A percentile compares a stretch with the other conserved stretches of the same genome.
phyloP scores from a whole-genome alignment of 2,888 invertebrate species.

The Podabrus alpinus region DNA sequence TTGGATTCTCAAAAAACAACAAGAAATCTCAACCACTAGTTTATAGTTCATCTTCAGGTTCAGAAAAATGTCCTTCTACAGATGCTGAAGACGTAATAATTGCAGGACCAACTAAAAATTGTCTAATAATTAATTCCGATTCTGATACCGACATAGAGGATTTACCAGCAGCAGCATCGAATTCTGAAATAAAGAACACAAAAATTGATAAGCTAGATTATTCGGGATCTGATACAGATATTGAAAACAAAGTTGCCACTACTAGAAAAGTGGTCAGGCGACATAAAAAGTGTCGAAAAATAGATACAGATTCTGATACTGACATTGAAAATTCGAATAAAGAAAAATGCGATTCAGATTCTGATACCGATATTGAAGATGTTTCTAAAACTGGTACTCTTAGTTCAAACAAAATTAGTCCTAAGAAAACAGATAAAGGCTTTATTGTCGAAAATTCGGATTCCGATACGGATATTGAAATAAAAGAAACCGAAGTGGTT shows the following conservation, averaged over 20 bases:
- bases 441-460: neutral
- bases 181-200: neutral
- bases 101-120: neutral
- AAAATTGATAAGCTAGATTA: neutral
- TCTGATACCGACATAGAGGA: slow-evolving; percentile 11
- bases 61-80: neutral
- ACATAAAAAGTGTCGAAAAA: neutral
- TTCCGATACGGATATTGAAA: slow-evolving; percentile 18
- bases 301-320: slow-evolving; percentile 24
- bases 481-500: neutral
- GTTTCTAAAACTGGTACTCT: neutral
- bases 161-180: neutral
- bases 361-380: slow-evolving; percentile 39
- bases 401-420: neutral
- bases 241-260: slow-evolving; percentile 2
- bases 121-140: slow-evolving; percentile 17
- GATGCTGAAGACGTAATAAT: neutral
- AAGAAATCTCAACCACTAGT: neutral
- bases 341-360: slow-evolving; percentile 26
- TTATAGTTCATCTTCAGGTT: neutral
- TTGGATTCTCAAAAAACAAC: neutral
- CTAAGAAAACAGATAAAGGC: neutral
- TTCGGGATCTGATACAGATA: neutral
- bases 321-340: slow-evolving; percentile 20
- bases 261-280: neutral